Evolutionary conservation across 2,888 invertebrate genomes (phyloP).

Genomic region (Platerodrilus igneus): DNA sequence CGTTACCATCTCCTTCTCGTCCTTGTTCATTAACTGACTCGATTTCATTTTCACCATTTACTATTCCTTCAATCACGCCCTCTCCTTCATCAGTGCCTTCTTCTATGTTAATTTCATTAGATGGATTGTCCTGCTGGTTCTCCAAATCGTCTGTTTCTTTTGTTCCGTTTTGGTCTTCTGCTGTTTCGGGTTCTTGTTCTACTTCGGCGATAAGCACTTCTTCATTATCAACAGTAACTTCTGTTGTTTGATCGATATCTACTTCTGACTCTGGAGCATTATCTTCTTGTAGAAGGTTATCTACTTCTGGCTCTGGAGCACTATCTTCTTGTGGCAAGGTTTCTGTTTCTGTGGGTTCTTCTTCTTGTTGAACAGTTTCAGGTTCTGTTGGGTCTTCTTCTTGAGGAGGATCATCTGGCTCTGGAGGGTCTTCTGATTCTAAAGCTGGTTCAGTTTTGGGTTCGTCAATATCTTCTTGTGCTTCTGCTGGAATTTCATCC

Average conservation of each 20-base stretch:
- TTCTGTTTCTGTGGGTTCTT: slow-evolving; percentile 12
- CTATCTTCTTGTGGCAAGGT: neutral
- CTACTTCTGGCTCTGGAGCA: slow-evolving; percentile 10
- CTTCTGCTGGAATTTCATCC: slow-evolving; percentile 25
- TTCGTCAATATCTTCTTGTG: slow-evolving; percentile 23
- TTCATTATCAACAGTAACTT: slow-evolving; percentile 11
- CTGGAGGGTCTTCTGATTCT: slow-evolving; percentile 25
- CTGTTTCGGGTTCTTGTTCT: slow-evolving; percentile 11
- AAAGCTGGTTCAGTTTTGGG: slow-evolving; percentile 28
- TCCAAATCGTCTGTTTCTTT: slow-evolving; percentile 11
- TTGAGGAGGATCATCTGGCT: too few relatives aligned
- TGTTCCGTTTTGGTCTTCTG: neutral
- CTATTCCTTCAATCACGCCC: slow-evolving; percentile 46
- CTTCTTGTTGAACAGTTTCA: too few relatives aligned
- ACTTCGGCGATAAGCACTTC: too few relatives aligned
- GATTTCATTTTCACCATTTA: slow-evolving; percentile 46
- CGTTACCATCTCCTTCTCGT: slow-evolving; percentile 49
- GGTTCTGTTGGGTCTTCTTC: too few relatives aligned
- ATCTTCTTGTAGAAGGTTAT: slow-evolving; percentile 22
- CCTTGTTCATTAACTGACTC: slow-evolving; percentile 49
- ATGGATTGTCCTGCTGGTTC: slow-evolving; percentile 16
- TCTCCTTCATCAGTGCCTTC: slow-evolving; percentile 32
- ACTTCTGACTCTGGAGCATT: slow-evolving; percentile 25
- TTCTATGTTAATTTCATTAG: too few relatives aligned
- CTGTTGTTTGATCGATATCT: slow-evolving; percentile 7